Conservation (phyloP, 2,888 invertebrate genomes). For the Colostygia pectinataria region DNA sequence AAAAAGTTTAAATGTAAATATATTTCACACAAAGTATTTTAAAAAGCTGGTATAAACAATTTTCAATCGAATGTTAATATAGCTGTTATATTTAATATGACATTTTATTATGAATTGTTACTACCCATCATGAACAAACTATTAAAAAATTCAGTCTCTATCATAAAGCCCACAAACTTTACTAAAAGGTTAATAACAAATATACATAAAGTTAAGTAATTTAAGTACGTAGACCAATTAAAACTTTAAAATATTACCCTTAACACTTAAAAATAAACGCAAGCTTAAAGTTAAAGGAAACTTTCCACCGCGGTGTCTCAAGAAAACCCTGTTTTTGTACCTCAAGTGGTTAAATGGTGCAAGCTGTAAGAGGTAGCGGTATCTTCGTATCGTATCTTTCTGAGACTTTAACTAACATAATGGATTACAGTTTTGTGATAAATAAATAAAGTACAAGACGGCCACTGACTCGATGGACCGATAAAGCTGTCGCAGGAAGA, state of each 20-base stretch:
- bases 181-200: conserved; percentile 16
- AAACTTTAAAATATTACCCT: conserved; percentile 48
- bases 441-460: too few species aligned
- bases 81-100: too few species aligned
- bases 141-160: conserved; percentile 20
- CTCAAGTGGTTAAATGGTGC: conserved; percentile 34
- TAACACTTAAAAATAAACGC: conserved; percentile 71
- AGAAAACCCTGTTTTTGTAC: conserved; percentile 65
- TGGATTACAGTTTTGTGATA: too few species aligned
- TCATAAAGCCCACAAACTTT: conserved; percentile 14
- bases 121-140: conserved; percentile 4
- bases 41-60: too few species aligned
- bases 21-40: too few species aligned
- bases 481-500: too few species aligned
- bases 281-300: conserved; percentile 48
- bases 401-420: too few species aligned
- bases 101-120: too few species aligned
- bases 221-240: conserved; percentile 24
- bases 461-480: too few species aligned
- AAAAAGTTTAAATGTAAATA: too few species aligned
- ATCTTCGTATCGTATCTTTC: too few species aligned
- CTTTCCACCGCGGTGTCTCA: conserved; percentile 64
- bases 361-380: conserved; percentile 16
- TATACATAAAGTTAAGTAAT: conserved; percentile 19
- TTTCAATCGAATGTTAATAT: too few species aligned